A percentile compares a stretch with the other conserved stretches of the same genome.
Evolutionary conservation across 2,113 vertebrate genomes (phyloP).

Genomic region (Carassius auratus): DNA sequence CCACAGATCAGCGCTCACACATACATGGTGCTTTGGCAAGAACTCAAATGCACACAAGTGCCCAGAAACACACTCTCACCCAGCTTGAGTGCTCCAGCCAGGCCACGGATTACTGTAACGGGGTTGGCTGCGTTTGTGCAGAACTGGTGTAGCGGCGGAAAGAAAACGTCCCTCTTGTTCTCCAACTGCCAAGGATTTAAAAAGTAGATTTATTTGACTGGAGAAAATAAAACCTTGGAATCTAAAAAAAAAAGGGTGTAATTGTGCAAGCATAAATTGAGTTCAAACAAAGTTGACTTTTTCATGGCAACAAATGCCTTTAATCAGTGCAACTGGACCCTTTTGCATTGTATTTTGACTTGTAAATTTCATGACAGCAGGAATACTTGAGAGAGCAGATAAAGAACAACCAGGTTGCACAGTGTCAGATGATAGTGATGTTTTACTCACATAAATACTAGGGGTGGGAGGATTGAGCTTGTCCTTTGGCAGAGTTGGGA

Average conservation of each 20-base stretch:
- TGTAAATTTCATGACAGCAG: not conserved
- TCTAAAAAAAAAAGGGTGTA: not conserved
- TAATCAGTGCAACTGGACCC: not conserved
- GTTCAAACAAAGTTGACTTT: conserved; percentile 1
- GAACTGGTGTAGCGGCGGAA: conserved; percentile 98
- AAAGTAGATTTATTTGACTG: conserved; percentile 18
- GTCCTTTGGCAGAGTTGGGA: conserved; percentile 95
- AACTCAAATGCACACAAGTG: not conserved
- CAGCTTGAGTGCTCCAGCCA: conserved; percentile 97
- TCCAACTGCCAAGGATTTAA: conserved; percentile 84
- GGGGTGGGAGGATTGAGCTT: conserved; percentile 98
- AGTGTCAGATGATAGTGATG: not conserved
- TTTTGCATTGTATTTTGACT: not conserved
- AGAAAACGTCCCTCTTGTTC: conserved; percentile 98
- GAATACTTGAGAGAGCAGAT: not conserved
- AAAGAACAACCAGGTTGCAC: not conserved
- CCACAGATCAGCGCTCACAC: not conserved
- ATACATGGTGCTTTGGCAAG: not conserved
- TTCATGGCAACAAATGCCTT: not conserved
- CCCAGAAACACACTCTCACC: conserved; percentile 63
- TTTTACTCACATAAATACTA: conserved; percentile 95
- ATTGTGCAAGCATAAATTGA: not conserved
- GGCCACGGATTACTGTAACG: conserved; percentile 98
- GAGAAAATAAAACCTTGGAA: not conserved
- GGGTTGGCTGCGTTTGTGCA: conserved; percentile 99